phyloP scores from a whole-genome alignment of 2,113 vertebrate species.

The Rhinichthys klamathensis region DNA sequence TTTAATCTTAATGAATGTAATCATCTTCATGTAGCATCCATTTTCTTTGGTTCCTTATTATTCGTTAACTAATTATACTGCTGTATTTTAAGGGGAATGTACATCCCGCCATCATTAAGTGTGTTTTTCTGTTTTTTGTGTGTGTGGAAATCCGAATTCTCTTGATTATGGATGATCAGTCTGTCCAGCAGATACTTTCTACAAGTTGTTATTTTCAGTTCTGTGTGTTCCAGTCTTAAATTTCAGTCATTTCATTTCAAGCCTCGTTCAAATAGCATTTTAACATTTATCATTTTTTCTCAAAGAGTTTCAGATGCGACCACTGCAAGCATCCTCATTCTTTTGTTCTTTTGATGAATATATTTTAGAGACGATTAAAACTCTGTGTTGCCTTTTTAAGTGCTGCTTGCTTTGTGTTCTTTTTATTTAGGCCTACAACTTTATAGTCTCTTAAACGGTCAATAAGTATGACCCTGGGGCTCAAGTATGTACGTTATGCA shows the following conservation, averaged over 20 bases:
- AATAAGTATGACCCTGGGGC: not conserved
- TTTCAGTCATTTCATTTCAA: conserved; percentile 28
- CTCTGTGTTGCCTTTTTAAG: conserved; percentile 40
- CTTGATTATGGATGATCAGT: conserved; percentile 9
- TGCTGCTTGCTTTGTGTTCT: not conserved
- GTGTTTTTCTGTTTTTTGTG: conserved; percentile 21
- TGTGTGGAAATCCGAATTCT: not conserved
- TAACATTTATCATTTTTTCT: conserved; percentile 1
- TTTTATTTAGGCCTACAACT: not conserved
- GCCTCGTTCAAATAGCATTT: not conserved
- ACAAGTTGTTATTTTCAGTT: not conserved
- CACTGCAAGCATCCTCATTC: not conserved
- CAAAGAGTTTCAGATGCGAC: not conserved
- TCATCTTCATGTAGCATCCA: conserved; percentile 15
- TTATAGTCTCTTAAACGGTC: not conserved
- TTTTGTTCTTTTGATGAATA: conserved; percentile 29
- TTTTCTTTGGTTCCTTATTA: conserved; percentile 5
- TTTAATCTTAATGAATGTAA: conserved; percentile 25
- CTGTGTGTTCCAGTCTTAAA: not conserved
- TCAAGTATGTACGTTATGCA: not conserved
- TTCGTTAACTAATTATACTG: not conserved
- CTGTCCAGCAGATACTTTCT: not conserved
- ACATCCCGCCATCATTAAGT: conserved; percentile 7
- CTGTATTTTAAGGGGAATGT: conserved; percentile 29
- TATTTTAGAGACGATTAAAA: conserved; percentile 34